Evolutionary conservation across 1,140 invertebrate genomes (phyloP), one percentile per base, ranked within the genome.

Genomic region (Ostrea edulis): DNA sequence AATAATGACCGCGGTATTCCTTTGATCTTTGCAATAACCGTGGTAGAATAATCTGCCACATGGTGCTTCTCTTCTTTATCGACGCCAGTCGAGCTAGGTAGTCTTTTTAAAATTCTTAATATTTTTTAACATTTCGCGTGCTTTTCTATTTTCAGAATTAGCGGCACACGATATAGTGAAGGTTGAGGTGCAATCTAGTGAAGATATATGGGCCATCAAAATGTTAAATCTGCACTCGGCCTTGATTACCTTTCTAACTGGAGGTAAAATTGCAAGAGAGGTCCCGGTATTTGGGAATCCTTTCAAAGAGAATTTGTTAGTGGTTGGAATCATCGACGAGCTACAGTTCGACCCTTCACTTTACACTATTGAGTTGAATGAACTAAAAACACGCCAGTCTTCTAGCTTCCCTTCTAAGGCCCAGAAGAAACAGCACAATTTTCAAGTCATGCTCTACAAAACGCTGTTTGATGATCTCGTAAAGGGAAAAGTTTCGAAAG

Each of bases 291-390:
- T 94, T 92, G 94, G 94, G 11, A 84, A 89, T 44, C 94, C 93
- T 54, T 94, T 94, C 89, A 58, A 86, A 8, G 89, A 91, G 22
- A 92, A 92, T 53, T 86, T 93, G 22, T 90, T 94, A 54, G 84
- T 93, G n/a, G 92, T 93, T 83, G 94, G 94, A 8, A 86, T 94
- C 11, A 92, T 94, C 62, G 94, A 94, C 86, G 93, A 94, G 84
- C 90, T 94, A 0, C 89, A 90, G 20, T 94, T 93, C 90, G 92
- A 94, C 86, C 91, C 91, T n/a, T 89, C 92, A 14, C 86, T 83
- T 8, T 93, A 92, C 84, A 88, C 87, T 8, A 81, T 94, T 51
- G 91, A 92, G 55, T 84, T 94, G 44, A 85, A 77, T 11, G 94
- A 94, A 85, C 86, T 94, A 29, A 94, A 94, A 88, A 94, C 94